A percentile compares a stretch with the other conserved stretches of the same genome.
Conservation (phyloP, 2,113 vertebrate species). For the Acinonyx jubatus region DNA sequence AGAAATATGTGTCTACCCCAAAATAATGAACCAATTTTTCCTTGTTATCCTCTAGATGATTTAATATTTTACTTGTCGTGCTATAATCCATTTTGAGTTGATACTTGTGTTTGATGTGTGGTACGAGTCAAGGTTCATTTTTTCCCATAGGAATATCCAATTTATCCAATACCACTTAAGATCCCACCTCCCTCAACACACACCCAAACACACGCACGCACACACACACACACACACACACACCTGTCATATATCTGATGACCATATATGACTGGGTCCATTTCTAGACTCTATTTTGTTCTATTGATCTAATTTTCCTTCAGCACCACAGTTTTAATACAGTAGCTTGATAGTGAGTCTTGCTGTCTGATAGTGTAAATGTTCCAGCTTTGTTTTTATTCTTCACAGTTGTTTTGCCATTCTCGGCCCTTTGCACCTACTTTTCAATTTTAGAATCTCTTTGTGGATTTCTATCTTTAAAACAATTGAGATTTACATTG, state of each 20-base stretch:
- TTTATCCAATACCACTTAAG: not conserved
- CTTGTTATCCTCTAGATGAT: not conserved
- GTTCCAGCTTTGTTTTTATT: not conserved
- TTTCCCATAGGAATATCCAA: not conserved
- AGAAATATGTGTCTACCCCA: not conserved
- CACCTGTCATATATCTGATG: not conserved
- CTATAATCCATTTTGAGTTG: not conserved
- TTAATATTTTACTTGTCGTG: not conserved
- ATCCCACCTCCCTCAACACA: accelerated
- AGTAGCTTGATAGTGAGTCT: not conserved
- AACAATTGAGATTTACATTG: not conserved
- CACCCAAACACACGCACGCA: not conserved
- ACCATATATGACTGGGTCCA: not conserved
- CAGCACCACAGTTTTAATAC: not conserved
- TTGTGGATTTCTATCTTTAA: not conserved
- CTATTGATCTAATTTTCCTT: not conserved
- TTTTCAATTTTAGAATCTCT: not conserved
- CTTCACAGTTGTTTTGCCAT: not conserved
- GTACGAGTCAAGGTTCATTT: not conserved
- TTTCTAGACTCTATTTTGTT: not conserved
- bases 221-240: not conserved
- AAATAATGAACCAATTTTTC: not conserved
- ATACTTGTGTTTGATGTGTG: not conserved
- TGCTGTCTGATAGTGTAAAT: not conserved
- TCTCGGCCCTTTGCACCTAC: not conserved